Base-by-base conservation (phyloP, 2,113 vertebrate species). In the Cygnus atratus region DNA sequence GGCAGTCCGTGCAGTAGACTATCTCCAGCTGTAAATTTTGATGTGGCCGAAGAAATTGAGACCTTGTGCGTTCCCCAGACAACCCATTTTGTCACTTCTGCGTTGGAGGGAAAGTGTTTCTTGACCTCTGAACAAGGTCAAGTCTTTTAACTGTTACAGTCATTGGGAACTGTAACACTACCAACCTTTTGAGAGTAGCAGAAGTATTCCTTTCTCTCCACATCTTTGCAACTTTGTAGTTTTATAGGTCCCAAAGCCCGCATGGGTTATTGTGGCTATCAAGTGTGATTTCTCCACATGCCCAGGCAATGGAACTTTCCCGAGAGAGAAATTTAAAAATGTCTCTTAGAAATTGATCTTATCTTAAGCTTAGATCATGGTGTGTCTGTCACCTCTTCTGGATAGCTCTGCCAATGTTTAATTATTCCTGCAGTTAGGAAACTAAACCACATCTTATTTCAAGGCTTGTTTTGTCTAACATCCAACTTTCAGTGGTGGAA, bases 351-450 rank as follows among this genome's bases (percentile, higher is more conserved):
- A 81, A 91, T 20, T 43, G 68, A 75, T 94, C 73, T 77, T 92
- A 93, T 96, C 91, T 89, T 82, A 84, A 81, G 29, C 43, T 89
- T 75, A 79, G 81, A 82, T 96, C 89, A 28, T 54, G 54, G 84
- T 70, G 52, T 89, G 57, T 92, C 90, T 93, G 89, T 97, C 95
- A 87, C 78, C 81, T 95, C 81, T 82, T 84, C 57, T 93, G 74
- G 62, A 89, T 84, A 76, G 62, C 81, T 91, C 74, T 93, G 84
- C 84, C 74, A 93, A 35, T 91, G 70, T 95, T 96, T 95, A 89
- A 95, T 97, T 95, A 93, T 84, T 90, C 87, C 82, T 58, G 71
- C 82, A 8, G 71, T 87, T 90, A 83, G 75, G 91, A 96, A 96
- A 84, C 72, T 33, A 95, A 93, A 91, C 6, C 54, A 66, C 84